phyloP scores from a whole-genome alignment of 1,140 invertebrate species.

The Ips nitidus region DNA sequence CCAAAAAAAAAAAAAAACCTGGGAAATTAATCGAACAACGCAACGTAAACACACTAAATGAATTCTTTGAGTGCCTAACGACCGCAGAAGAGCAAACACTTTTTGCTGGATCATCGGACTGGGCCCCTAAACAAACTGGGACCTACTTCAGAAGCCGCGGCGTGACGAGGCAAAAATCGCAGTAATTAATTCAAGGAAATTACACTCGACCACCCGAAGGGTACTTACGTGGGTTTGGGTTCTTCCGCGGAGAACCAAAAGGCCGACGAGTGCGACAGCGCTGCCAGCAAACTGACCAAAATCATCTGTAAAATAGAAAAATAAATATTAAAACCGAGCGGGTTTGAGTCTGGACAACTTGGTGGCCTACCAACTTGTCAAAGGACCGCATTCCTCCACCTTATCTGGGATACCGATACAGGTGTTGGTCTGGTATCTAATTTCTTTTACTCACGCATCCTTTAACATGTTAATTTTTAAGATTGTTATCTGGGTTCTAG shows the following conservation, averaged over 20 bases:
- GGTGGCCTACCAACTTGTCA: not conserved
- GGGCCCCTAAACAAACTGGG: too few species aligned
- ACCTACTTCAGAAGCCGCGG: too few species aligned
- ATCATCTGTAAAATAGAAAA: slow-evolving; percentile 12
- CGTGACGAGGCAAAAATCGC: too few species aligned
- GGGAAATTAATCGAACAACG: too few species aligned
- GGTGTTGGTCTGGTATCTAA: not conserved
- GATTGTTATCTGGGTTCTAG: not conserved
- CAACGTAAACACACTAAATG: too few species aligned
- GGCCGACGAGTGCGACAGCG: slow-evolving; percentile 26
- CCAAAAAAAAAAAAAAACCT: too few species aligned
- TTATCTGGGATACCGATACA: not conserved
- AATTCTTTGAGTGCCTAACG: too few species aligned
- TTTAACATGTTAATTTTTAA: too few species aligned
- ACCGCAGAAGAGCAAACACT: too few species aligned
- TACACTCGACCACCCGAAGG: too few species aligned
- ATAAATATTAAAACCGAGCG: not conserved
- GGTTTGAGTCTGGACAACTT: not conserved
- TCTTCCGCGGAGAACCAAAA: slow-evolving; percentile 31
- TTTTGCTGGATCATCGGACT: too few species aligned
- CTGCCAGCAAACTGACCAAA: slow-evolving; percentile 14
- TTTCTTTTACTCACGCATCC: not conserved
- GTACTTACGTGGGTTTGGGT: slow-evolving; percentile 34
- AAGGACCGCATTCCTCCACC: not conserved
- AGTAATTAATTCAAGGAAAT: too few species aligned